phyloP scores from a whole-genome alignment of 2,113 vertebrate genomes.

The Cephalopholis sonnerati region DNA sequence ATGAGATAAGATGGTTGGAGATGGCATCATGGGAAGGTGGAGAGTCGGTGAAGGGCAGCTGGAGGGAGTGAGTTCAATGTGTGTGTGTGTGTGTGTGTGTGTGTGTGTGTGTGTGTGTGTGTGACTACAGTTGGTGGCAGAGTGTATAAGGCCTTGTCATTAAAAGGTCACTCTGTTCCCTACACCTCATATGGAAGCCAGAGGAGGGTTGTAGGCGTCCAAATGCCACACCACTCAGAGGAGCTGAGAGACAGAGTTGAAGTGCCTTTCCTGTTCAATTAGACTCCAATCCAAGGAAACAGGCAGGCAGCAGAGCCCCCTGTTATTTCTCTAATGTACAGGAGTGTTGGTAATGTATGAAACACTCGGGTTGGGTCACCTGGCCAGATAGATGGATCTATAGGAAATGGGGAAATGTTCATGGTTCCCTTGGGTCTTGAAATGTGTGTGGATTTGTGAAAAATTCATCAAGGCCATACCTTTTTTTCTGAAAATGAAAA shows the following conservation, averaged over 20 bases:
- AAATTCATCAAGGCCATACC: background rate
- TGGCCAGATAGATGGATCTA: background rate
- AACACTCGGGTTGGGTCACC: background rate
- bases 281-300: slow-evolving; percentile 17
- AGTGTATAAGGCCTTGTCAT: slow-evolving; percentile 48
- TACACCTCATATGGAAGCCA: slow-evolving; percentile 48
- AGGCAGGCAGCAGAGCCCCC: background rate
- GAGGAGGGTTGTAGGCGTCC: slow-evolving; percentile 46
- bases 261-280: slow-evolving; percentile 39
- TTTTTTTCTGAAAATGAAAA: background rate
- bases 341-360: background rate
- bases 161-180: slow-evolving; percentile 61
- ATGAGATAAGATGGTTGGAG: background rate
- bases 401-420: background rate
- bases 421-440: background rate
- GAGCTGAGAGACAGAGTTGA: slow-evolving; percentile 22
- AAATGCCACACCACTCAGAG: slow-evolving; percentile 65
- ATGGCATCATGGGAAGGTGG: slow-evolving; percentile 8
- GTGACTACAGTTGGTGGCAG: slow-evolving; percentile 21
- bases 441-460: background rate
- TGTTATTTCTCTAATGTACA: slow-evolving; percentile 1
- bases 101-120: slow-evolving; percentile 14
- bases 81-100: slow-evolving; percentile 8
- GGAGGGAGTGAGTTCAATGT: background rate
- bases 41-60: background rate